Evolutionary conservation across 1,140 invertebrate genomes (phyloP), one percentile per base, ranked within the genome.

Genomic region (Brachionus plicatilis): DNA sequence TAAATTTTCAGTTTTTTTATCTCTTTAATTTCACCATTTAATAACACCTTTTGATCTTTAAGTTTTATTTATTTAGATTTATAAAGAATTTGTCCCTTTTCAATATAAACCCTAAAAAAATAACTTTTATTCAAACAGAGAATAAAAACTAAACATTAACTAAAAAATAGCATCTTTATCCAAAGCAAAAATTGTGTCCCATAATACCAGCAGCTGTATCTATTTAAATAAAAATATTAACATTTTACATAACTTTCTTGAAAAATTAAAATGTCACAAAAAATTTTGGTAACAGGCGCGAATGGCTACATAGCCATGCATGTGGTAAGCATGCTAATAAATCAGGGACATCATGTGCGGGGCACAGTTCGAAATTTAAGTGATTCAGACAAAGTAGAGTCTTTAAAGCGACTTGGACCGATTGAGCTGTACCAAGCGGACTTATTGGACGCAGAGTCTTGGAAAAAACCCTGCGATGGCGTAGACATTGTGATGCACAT

Each of bases 401-500:
- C 79, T 12, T 11, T 82, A 37, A 82, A 82, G 27, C 20, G 33
- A 45, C 53, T 82, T 5, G 79, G 53, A 41, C 33, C 53, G 14
- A 60, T 82, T 41, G 65, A 65, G 8, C 11, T 82, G 12, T 60
- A 17, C 41, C 53, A 82, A 47, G 79, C 79, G 3, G 79, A 82
- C 65, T 27, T 82, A 20, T 27, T 82, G 17, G 79, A 82, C 37
- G 33, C 50, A 3, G 53, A 82, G 14, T 60, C 79, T 14, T 82
- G 79, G 79, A 65, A 37, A 27, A 65, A 82, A 29, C 53, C 65
- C 11, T 65, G 53, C n/a, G 53, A 82, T 11, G 79, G 43, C 0
- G 17, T 60, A n/a, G 79, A 82, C 14, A 82, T 82, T 85, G 90
- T 92, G 8, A 89, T 92, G 24, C 92, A 92, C 86, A 90, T 91